These are phyloP conservation scores for Atrina japonica DNA, from an alignment of 2,888 invertebrate species.

Conservation along the genomic window DNA sequence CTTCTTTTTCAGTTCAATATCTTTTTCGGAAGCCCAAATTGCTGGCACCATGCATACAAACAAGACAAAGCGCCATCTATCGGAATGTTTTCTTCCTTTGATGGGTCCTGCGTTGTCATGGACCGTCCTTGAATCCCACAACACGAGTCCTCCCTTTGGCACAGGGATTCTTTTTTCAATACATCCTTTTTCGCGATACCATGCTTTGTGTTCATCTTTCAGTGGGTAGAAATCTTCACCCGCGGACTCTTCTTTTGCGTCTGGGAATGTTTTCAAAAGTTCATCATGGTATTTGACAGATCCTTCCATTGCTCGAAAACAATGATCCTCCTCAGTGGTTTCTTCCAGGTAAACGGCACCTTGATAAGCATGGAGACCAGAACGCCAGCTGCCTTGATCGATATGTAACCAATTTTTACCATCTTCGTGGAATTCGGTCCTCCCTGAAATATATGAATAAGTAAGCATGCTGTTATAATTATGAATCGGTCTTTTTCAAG, in stretches of 20 bases:
- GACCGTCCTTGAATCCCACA: conserved; percentile 75
- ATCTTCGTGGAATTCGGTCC: conserved; percentile 13
- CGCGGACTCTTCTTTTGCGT: conserved; percentile 43
- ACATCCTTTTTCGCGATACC: conserved; percentile 60
- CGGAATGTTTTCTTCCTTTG: conserved; percentile 59
- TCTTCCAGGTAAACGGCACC: conserved; percentile 69
- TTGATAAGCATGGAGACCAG: conserved; percentile 66
- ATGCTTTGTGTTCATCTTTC: conserved; percentile 52
- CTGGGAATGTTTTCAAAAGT: conserved; percentile 49
- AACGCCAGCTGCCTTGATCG: conserved; percentile 58
- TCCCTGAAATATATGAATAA: conserved; percentile 27
- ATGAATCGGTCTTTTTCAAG: no score
- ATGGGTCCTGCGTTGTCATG: conserved; percentile 73
- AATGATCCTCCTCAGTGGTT: conserved; percentile 62
- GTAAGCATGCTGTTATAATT: no score
- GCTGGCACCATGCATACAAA: conserved; percentile 75
- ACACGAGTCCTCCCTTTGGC: conserved; percentile 72
- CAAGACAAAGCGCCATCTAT: conserved; percentile 70
- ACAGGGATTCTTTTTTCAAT: conserved; percentile 61
- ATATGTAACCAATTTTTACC: conserved; percentile 59
- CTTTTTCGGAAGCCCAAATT: conserved; percentile 64
- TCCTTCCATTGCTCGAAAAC: conserved; percentile 60
- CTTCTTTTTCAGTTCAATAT: conserved; percentile 59
- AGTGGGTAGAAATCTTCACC: conserved; percentile 52
- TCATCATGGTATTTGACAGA: conserved; percentile 58